Evolutionary conservation across 2,797 vertebrate species (phyloP), one percentile per base, ranked within the genome.

Genomic region (Lates japonicus): DNA sequence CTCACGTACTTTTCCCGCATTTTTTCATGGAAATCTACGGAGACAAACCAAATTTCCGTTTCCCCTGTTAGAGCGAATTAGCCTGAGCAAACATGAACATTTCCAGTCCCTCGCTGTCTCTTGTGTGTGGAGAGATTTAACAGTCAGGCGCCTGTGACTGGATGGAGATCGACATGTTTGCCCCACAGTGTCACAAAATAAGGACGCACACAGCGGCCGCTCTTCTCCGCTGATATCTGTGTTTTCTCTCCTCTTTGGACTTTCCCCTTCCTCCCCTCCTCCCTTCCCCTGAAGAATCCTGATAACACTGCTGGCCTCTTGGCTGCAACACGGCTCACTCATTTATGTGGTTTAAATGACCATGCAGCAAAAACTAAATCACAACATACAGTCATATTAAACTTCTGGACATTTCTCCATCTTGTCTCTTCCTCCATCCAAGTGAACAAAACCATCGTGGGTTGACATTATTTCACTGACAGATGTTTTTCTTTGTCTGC

Each of bases 151-250:
- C 79, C 73, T 79, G 31, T 51, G 80, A 87, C 52, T 86, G 63
- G 1, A 87, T 70, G 54, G 44, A 84, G 76, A 87, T 63, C 74
- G 89, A 86, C 86, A 57, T 84, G 79, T 91, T 89, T 86, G 51
- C 66, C 74, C 74, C 29, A 37, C 37, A 68, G 52, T 71, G 72
- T 84, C 74, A 67, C 60, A 78, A 64, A 88, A 69, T 37, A 58
- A 77, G 46, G 63, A 80, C 59, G 67, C 52, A 55, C 63, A 51
- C 35, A 79, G 76, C 76, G 48, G 69, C 75, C 67, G 74, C 42
- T 46, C n/a, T 44, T 67, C 44, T 46, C n/a, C 46, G 5, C 49
- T 33, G 68, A 76, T 33, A 68, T 72, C 31, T 11, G 41, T 54
- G 52, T 35, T 59, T 42, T 29, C 31, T 62, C 13, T 61, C n/a